Evolutionary conservation across 2,888 invertebrate species (phyloP).

Genomic region (Yponomeuta sedellus): DNA sequence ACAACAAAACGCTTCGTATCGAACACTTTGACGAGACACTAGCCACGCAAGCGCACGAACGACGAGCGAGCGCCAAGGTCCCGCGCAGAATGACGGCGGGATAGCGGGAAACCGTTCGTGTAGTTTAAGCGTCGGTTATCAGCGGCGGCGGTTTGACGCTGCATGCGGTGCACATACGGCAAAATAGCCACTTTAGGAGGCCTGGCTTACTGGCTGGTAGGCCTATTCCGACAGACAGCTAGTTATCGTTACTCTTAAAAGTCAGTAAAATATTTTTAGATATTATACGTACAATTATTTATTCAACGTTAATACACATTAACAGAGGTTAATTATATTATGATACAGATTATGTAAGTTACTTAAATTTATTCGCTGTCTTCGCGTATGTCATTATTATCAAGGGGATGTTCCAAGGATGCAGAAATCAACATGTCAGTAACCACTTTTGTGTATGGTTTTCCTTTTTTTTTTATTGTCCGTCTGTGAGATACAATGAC

Average conservation of each 20-base stretch:
- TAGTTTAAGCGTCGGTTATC: too few species aligned
- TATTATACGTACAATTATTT: conserved; percentile 2
- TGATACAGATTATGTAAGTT: neutral
- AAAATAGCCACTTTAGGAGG: too few species aligned
- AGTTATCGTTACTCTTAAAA: conserved; percentile 6
- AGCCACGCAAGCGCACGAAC: too few species aligned
- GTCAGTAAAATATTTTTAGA: conserved; percentile 10
- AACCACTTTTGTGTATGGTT: conserved; percentile 4
- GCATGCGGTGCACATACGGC: too few species aligned
- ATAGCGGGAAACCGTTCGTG: too few species aligned
- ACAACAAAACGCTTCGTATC: too few species aligned
- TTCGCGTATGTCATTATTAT: conserved; percentile 1
- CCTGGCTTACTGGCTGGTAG: neutral
- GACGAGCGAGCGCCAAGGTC: too few species aligned
- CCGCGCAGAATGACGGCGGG: too few species aligned
- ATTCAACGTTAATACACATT: conserved; percentile 11
- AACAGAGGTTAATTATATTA: conserved; percentile 2
- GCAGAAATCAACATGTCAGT: conserved; percentile 3
- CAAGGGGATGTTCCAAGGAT: conserved; percentile 9
- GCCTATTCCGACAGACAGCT: neutral
- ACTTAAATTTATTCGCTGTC: conserved; percentile 2
- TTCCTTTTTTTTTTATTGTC: conserved; percentile 1
- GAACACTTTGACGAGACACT: too few species aligned
- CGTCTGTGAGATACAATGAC: conserved; percentile 5
- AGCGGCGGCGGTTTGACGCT: too few species aligned